Conservation (phyloP, 2,888 invertebrate species). For the Pristionchus fissidentatus region DNA sequence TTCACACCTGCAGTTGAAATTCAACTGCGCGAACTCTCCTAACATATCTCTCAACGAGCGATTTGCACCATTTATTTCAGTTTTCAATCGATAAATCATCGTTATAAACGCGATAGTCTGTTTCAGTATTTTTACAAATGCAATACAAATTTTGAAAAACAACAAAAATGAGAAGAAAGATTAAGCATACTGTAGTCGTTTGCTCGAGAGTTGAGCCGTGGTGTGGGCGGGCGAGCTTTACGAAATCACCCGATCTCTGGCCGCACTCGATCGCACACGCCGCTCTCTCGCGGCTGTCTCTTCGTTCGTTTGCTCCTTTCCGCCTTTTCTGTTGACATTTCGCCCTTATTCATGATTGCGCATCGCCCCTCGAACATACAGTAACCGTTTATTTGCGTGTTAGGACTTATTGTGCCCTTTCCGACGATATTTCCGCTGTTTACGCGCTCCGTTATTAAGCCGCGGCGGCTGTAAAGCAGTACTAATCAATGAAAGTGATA, state of each 20-base stretch:
- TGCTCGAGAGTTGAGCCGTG: background rate
- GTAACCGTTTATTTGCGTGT: background rate
- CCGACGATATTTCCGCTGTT: background rate
- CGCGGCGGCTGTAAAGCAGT: conserved; percentile 33
- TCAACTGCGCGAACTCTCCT: background rate
- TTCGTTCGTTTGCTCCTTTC: background rate
- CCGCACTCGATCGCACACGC: conserved; percentile 7
- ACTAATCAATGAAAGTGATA: conserved; percentile 44
- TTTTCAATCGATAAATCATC: conserved; percentile 3
- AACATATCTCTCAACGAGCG: conserved; percentile 8
- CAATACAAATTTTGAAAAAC: background rate
- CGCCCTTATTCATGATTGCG: conserved; percentile 7
- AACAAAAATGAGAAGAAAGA: too few species aligned
- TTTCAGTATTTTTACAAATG: background rate
- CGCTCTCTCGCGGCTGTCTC: conserved; percentile 19
- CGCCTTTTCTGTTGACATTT: conserved; percentile 42
- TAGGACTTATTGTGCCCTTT: background rate
- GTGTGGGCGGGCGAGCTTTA: background rate
- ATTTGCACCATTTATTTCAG: background rate
- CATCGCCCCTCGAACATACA: background rate
- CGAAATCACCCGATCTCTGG: background rate
- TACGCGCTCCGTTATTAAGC: background rate
- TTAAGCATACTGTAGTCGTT: background rate
- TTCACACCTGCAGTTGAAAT: background rate
- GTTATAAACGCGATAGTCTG: background rate